Conservation (phyloP, 37 sponge, comb jelly and placozoan genomes). For the Petrosia ficiformis region DNA sequence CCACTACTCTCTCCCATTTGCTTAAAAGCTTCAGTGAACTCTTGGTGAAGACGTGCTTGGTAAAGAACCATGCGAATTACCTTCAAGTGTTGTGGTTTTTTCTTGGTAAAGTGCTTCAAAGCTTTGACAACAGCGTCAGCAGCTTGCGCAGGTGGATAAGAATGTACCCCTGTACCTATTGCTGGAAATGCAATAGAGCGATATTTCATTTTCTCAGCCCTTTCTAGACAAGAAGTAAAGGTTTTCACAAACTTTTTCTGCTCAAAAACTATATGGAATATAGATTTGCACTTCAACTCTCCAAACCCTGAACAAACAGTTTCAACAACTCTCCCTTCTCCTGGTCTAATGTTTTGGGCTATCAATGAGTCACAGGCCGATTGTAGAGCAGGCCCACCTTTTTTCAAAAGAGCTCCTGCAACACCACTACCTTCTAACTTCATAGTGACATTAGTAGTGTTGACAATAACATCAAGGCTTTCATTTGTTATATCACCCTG, state of each 20-base stretch:
- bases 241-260: conserved; percentile 9
- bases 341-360: not conserved
- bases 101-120: conserved; percentile 10
- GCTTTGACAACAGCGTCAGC: conserved; percentile 43
- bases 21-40: conserved; percentile 16
- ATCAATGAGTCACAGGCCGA: conserved; percentile 20
- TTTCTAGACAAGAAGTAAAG: conserved; percentile 23
- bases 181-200: conserved; percentile 59
- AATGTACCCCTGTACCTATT: conserved; percentile 46
- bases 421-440: conserved; percentile 35
- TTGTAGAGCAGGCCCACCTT: conserved; percentile 52
- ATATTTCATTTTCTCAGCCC: conserved; percentile 12
- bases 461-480: conserved; percentile 49
- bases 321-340: conserved; percentile 31
- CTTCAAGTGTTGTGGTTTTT: not conserved
- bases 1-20: not conserved
- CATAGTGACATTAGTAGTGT: conserved; percentile 39
- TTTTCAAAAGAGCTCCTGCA: conserved; percentile 41
- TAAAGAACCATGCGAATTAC: conserved; percentile 23
- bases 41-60: conserved; percentile 2
- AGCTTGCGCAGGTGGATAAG: conserved; percentile 20
- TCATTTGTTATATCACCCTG: conserved; percentile 59
- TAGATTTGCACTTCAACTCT: conserved; percentile 24
- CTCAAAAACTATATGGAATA: conserved; percentile 49
- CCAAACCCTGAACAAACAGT: conserved; percentile 53